Conservation (phyloP, 2,888 invertebrate genomes). For the Polydrusus pterygomalis region DNA sequence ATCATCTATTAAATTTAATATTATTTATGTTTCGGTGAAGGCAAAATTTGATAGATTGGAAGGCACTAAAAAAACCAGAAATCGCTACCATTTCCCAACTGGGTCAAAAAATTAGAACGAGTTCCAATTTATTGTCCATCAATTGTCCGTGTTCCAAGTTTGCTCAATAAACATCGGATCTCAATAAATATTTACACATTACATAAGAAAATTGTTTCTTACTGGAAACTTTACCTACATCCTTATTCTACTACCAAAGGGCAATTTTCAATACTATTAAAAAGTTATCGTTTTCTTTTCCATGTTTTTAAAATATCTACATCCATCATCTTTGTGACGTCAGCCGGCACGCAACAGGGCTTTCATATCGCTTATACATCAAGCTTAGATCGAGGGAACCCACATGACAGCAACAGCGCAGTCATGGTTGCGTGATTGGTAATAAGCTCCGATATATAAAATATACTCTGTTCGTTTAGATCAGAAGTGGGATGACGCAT, state of each 20-base stretch:
- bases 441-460: conserved; percentile 5
- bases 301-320: conserved; percentile 34
- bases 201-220: too few species aligned
- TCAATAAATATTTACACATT: too few species aligned
- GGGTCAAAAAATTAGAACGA: too few species aligned
- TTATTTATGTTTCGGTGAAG: too few species aligned
- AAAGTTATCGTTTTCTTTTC: conserved; percentile 25
- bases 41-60: too few species aligned
- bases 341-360: conserved; percentile 40
- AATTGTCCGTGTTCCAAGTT: too few species aligned
- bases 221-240: not conserved
- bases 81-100: too few species aligned
- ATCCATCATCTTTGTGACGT: conserved; percentile 34
- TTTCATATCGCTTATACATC: conserved; percentile 35
- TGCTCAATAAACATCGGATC: too few species aligned
- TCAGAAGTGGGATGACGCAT: conserved; percentile 6
- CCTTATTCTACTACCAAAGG: not conserved
- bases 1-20: too few species aligned
- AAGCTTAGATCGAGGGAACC: conserved; percentile 36
- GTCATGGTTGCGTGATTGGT: conserved; percentile 41
- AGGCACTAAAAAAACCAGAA: too few species aligned
- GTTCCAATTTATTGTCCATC: too few species aligned
- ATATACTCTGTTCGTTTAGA: conserved; percentile 25
- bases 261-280: conserved; percentile 3
- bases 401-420: conserved; percentile 28